These are phyloP conservation scores for Acanthosoma haemorrhoidale DNA, from an alignment of 2,888 invertebrate species.

Conservation along the genomic window DNA sequence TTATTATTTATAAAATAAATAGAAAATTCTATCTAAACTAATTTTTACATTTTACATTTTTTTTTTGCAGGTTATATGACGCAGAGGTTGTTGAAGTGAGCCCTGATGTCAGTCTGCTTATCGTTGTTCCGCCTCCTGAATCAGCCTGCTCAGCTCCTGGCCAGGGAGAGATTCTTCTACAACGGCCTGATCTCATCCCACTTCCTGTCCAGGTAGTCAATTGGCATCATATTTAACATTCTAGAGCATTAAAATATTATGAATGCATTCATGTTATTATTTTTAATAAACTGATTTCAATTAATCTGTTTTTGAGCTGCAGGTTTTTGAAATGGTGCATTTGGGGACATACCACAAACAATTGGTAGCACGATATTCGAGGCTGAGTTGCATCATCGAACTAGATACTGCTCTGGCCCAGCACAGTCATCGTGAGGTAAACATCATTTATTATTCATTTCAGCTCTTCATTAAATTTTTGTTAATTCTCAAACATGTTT, in stretches of 20 bases:
- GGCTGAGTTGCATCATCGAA: constrained; percentile 88
- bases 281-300: background rate
- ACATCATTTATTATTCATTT: too few species aligned
- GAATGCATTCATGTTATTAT: background rate
- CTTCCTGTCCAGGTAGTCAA: constrained; percentile 76
- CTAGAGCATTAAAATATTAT: background rate
- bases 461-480: too few species aligned
- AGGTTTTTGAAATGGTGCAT: constrained; percentile 68
- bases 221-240: background rate
- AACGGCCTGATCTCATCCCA: constrained; percentile 78
- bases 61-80: constrained; percentile 67
- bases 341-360: constrained; percentile 87
- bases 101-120: constrained; percentile 82
- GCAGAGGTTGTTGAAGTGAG: constrained; percentile 90
- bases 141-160: constrained; percentile 82
- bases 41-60: too few species aligned
- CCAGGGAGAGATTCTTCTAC: constrained; percentile 75
- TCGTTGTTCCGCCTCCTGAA: constrained; percentile 88
- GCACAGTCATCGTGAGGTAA: constrained; percentile 79
- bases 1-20: too few species aligned
- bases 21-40: too few species aligned
- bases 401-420: constrained; percentile 86
- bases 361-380: constrained; percentile 84
- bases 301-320: background rate
- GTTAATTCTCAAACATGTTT: too few species aligned